Evolutionary conservation across 2,888 invertebrate genomes (phyloP).

Genomic region (Peribatodes rhomboidaria): DNA sequence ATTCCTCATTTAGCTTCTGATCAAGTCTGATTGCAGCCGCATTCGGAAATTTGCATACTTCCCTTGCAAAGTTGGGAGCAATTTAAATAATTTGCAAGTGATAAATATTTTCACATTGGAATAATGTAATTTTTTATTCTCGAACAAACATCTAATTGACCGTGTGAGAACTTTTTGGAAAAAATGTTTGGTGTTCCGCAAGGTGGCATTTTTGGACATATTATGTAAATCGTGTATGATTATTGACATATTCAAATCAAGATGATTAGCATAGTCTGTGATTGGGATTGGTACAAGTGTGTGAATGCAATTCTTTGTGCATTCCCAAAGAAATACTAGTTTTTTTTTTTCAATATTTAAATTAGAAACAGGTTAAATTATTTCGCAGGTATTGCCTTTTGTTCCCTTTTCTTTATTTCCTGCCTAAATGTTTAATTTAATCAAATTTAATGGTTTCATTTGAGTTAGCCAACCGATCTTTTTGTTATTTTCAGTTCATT

Average conservation of each 20-base stretch:
- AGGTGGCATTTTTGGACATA: conserved; percentile 48
- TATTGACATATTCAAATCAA: conserved; percentile 72
- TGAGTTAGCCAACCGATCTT: background rate
- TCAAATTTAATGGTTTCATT: conserved; percentile 25
- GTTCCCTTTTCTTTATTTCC: background rate
- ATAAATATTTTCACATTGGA: conserved; percentile 72
- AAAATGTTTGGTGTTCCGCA: conserved; percentile 47
- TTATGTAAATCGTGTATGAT: conserved; percentile 59
- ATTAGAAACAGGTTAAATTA: conserved; percentile 38
- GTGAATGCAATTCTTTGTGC: conserved; percentile 62
- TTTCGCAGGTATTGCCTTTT: conserved; percentile 10
- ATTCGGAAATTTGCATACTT: conserved; percentile 74
- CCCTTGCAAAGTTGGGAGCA: conserved; percentile 61
- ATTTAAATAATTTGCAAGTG: conserved; percentile 81
- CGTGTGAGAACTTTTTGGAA: conserved; percentile 66
- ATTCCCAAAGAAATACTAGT: conserved; percentile 64
- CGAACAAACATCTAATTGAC: conserved; percentile 73
- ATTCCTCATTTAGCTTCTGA: conserved; percentile 77
- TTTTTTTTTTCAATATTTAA: conserved; percentile 40
- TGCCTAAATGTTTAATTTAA: background rate
- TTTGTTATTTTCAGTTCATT: background rate
- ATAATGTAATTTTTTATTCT: conserved; percentile 68
- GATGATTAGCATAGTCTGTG: conserved; percentile 49
- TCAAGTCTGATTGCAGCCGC: conserved; percentile 70
- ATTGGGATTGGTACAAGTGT: conserved; percentile 61